Percentiles rank a stretch among this genome's conserved stretches.
Conservation (phyloP, 2,888 invertebrate species). For the Blera fallax region DNA sequence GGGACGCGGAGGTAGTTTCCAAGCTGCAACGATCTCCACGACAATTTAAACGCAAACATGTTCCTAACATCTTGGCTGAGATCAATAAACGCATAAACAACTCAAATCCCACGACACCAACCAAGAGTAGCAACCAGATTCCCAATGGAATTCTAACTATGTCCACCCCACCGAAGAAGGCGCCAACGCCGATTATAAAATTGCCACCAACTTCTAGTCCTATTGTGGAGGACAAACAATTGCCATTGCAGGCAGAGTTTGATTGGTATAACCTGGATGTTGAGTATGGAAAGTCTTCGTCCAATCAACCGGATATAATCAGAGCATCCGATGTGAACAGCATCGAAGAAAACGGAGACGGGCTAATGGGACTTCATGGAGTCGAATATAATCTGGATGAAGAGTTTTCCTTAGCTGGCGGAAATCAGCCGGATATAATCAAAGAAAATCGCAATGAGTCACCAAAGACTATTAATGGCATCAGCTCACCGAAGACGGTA, state of each 20-base stretch:
- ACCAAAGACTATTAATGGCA: conserved; percentile 54
- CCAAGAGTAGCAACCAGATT: conserved; percentile 46
- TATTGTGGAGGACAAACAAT: conserved; percentile 62
- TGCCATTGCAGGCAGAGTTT: conserved; percentile 81
- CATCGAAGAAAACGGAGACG: conserved; percentile 71
- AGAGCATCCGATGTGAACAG: conserved; percentile 74
- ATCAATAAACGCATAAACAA: conserved; percentile 80
- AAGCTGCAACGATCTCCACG: conserved; percentile 63
- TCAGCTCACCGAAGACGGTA: conserved; percentile 53
- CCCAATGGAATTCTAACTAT: conserved; percentile 36
- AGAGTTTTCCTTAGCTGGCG: conserved; percentile 76
- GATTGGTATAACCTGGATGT: conserved; percentile 82
- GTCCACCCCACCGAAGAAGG: conserved; percentile 66
- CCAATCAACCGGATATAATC: conserved; percentile 74
- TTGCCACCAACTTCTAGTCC: conserved; percentile 35
- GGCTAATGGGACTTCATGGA: conserved; percentile 77
- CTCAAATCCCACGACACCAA: conserved; percentile 75
- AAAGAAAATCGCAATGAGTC: conserved; percentile 71
- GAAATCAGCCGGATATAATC: conserved; percentile 75
- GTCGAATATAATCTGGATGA: conserved; percentile 81
- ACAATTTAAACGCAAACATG: conserved; percentile 79
- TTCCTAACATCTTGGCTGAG: conserved; percentile 80
- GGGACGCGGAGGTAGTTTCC: conserved; percentile 65
- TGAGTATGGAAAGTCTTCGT: conserved; percentile 78
- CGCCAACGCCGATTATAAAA: conserved; percentile 34